A percentile compares a stretch with the other conserved stretches of the same genome.
Evolutionary conservation across 2,113 vertebrate genomes (phyloP).

Genomic region (Excalfactoria chinensis): DNA sequence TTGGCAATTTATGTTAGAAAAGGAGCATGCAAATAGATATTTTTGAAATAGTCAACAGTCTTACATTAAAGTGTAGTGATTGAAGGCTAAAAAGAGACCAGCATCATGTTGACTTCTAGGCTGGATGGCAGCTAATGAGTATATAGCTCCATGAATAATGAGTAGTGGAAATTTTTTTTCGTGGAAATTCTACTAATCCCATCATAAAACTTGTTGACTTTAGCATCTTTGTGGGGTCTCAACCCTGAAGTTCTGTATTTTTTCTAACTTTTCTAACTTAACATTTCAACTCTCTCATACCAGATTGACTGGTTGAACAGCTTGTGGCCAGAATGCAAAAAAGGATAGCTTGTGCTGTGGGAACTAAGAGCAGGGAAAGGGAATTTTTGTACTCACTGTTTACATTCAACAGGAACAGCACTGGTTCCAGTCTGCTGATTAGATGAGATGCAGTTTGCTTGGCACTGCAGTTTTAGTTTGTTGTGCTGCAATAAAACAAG

Average conservation of each 20-base stretch:
- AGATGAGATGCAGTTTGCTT: not conserved
- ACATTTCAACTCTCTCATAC: not conserved
- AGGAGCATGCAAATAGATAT: not conserved
- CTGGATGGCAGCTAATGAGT: not conserved
- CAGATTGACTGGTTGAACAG: not conserved
- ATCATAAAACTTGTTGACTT: not conserved
- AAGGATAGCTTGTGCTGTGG: not conserved
- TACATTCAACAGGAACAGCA: not conserved
- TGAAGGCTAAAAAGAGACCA: not conserved
- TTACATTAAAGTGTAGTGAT: not conserved
- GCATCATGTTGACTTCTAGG: not conserved
- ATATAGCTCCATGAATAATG: not conserved
- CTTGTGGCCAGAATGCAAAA: not conserved
- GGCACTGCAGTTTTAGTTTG: slow-evolving; percentile 26
- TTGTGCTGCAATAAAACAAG: slow-evolving; percentile 3
- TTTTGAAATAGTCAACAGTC: not conserved
- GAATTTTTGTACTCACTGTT: not conserved
- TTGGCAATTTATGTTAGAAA: not conserved
- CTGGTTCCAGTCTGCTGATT: not conserved
- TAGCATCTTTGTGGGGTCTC: not conserved
- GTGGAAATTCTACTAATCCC: not conserved
- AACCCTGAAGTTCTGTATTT: not conserved
- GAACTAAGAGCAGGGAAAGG: not conserved
- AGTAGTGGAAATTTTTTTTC: rapidly evolving
- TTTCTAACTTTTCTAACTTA: not conserved